Evolutionary conservation across 30 jellyfish, hydroid and myxozoan genomes (phyloP).

Genomic region (Aurelia aurita): DNA sequence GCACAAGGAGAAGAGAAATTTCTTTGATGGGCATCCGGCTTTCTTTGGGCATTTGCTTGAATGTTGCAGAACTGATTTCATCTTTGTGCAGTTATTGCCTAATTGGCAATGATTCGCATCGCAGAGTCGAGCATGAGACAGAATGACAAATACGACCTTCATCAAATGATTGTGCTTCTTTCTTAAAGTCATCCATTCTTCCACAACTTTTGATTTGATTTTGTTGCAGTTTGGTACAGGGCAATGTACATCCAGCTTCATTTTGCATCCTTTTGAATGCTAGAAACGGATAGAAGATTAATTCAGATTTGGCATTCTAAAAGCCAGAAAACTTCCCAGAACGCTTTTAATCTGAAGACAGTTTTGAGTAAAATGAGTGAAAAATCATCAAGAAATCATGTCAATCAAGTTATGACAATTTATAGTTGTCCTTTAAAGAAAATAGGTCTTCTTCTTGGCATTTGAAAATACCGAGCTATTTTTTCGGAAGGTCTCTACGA

Average conservation of each 20-base stretch:
- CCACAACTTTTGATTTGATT: slow-evolving; percentile 49
- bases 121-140: slow-evolving; percentile 71
- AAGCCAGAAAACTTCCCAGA: too few relatives aligned
- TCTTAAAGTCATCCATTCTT: slow-evolving; percentile 62
- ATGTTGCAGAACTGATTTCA: slow-evolving; percentile 59
- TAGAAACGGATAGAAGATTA: background rate
- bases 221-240: slow-evolving; percentile 74
- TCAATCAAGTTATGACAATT: too few relatives aligned
- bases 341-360: too few relatives aligned
- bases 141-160: slow-evolving; percentile 46
- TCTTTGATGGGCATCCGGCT: slow-evolving; percentile 47
- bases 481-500: too few relatives aligned
- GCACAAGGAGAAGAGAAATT: slow-evolving; percentile 53
- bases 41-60: slow-evolving; percentile 44
- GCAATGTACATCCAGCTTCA: slow-evolving; percentile 41
- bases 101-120: slow-evolving; percentile 24
- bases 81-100: slow-evolving; percentile 58
- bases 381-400: too few relatives aligned
- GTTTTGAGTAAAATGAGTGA: too few relatives aligned
- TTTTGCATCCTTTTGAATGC: slow-evolving; percentile 74
- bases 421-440: too few relatives aligned
- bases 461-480: too few relatives aligned
- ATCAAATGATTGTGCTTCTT: slow-evolving; percentile 46
- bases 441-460: too few relatives aligned
- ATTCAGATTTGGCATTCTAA: too few relatives aligned